phyloP scores from a whole-genome alignment of 1,140 invertebrate genomes.

The Panagrolaimus sp. region DNA sequence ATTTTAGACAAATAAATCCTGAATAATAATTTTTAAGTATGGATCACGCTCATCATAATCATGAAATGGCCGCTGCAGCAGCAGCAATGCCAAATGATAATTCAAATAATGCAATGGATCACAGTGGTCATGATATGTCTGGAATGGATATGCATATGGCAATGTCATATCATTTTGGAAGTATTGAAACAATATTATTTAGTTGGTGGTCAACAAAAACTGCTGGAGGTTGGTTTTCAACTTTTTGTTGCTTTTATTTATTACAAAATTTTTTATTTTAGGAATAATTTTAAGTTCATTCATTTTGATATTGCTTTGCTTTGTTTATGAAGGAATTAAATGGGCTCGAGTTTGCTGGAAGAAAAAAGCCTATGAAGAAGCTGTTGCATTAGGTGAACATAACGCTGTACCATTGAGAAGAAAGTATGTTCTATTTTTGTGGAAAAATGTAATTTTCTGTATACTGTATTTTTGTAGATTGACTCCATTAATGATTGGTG shows the following conservation, averaged over 20 bases:
- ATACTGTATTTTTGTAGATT: constrained; percentile 27
- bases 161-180: constrained; percentile 57
- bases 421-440: constrained; percentile 8
- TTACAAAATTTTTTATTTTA: constrained; percentile 23
- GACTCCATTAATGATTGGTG: constrained; percentile 68
- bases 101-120: neutral
- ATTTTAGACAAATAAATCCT: neutral
- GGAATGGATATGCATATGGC: constrained; percentile 24
- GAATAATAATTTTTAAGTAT: constrained; percentile 10
- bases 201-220: constrained; percentile 45
- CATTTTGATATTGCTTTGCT: neutral
- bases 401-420: neutral
- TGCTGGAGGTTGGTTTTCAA: constrained; percentile 36
- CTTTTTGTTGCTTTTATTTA: neutral
- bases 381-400: neutral
- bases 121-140: constrained; percentile 3
- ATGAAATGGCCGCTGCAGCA: constrained; percentile 19
- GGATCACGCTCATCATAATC: constrained; percentile 5
- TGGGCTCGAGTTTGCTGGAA: neutral
- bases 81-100: neutral
- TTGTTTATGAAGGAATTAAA: neutral
- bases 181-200: constrained; percentile 52
- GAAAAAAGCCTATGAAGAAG: neutral
- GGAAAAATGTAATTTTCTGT: neutral
- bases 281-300: constrained; percentile 42